Conservation (phyloP, 2,888 invertebrate genomes). For the Phania funesta region DNA sequence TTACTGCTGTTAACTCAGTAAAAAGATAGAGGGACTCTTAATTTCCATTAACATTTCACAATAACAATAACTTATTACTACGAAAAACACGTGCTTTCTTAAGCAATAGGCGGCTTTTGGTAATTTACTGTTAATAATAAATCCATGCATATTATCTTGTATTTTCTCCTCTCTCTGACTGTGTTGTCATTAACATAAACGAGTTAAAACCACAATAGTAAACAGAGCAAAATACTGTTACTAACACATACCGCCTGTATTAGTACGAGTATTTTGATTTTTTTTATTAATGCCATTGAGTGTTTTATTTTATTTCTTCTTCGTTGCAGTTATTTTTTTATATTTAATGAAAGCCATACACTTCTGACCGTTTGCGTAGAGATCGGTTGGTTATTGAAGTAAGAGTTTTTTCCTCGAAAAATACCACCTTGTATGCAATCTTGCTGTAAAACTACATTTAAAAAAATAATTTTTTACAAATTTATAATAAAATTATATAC, state of each 20-base stretch:
- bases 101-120: conserved; percentile 49
- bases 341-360: too few species aligned
- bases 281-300: too few species aligned
- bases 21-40: conserved; percentile 30
- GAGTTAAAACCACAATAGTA: neutral
- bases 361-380: too few species aligned
- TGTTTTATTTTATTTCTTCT: too few species aligned
- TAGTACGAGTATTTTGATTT: neutral
- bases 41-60: neutral
- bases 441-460: too few species aligned
- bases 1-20: neutral
- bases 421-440: too few species aligned
- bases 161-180: neutral
- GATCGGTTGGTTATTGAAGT: too few species aligned
- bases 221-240: conserved; percentile 43
- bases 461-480: too few species aligned
- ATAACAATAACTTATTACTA: conserved; percentile 37
- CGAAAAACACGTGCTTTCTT: conserved; percentile 56
- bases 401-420: too few species aligned
- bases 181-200: neutral
- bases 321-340: too few species aligned
- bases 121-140: conserved; percentile 23
- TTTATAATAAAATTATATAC: too few species aligned
- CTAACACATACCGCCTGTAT: neutral
- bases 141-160: neutral